Evolutionary conservation across 2,888 invertebrate species (phyloP).

Genomic region (Empis livida): DNA sequence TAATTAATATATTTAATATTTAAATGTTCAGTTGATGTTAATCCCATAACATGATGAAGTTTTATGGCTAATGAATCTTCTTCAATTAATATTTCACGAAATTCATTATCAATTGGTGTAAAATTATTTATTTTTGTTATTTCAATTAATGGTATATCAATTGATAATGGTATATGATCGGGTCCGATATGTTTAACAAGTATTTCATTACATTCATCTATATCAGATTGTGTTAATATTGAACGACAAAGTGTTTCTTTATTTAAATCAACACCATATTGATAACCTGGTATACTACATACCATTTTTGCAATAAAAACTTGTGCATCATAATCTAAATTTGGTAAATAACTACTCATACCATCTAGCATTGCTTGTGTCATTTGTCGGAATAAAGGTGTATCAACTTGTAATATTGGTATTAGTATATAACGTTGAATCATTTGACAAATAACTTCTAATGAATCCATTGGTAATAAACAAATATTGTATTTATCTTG

Average conservation of each 20-base stretch:
- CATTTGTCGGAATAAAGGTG: conserved; percentile 11
- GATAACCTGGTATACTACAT: conserved; percentile 14
- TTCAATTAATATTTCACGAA: neutral
- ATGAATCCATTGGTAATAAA: conserved; percentile 7
- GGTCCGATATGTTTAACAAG: neutral
- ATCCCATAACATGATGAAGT: neutral
- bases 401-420: conserved; percentile 12
- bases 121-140: neutral
- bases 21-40: neutral
- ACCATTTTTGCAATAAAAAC: conserved; percentile 9
- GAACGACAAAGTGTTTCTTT: conserved; percentile 6
- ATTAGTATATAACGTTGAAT: conserved; percentile 12
- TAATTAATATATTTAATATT: conserved; percentile 5
- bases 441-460: conserved; percentile 10
- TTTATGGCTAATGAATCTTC: neutral
- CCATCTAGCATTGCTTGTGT: conserved; percentile 10
- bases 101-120: neutral
- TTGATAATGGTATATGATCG: conserved; percentile 1
- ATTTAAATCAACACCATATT: conserved; percentile 8
- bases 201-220: conserved; percentile 1
- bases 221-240: conserved; percentile 10
- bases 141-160: conserved; percentile 6
- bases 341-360: conserved; percentile 6
- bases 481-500: conserved; percentile 39
- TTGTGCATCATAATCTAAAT: conserved; percentile 10